phyloP scores from a whole-genome alignment of 2,113 vertebrate genomes.

The Lasiurus cinereus region DNA sequence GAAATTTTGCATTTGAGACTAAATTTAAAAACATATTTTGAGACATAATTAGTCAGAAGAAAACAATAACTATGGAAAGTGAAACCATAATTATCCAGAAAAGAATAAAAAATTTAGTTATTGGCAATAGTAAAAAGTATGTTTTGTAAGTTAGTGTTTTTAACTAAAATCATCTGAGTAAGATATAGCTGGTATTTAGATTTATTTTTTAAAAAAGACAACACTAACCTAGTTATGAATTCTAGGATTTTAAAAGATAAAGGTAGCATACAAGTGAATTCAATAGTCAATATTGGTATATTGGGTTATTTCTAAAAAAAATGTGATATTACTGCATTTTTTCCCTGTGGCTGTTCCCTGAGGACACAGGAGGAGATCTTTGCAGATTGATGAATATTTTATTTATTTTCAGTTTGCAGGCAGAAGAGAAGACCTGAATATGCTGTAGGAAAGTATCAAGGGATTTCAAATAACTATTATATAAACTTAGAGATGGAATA shows the following conservation, averaged over 20 bases:
- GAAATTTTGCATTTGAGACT: background rate
- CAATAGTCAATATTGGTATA: slow-evolving; percentile 32
- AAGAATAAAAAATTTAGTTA: background rate
- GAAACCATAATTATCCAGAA: background rate
- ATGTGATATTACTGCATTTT: slow-evolving; percentile 43
- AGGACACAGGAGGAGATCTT: slow-evolving; percentile 13
- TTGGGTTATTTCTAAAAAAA: slow-evolving; percentile 42
- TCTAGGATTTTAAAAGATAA: slow-evolving; percentile 22
- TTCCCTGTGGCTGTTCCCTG: slow-evolving; percentile 21
- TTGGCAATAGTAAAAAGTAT: background rate
- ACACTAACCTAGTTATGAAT: slow-evolving; percentile 11
- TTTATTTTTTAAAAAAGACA: background rate
- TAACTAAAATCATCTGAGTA: background rate
- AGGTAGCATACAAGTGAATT: slow-evolving; percentile 31
- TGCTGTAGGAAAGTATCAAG: background rate
- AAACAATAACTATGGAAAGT: background rate
- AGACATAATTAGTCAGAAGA: background rate
- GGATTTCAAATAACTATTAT: slow-evolving; percentile 15
- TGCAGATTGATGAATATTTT: slow-evolving; percentile 71
- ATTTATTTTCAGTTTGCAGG: slow-evolving; percentile 68
- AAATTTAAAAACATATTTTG: background rate
- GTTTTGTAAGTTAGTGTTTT: background rate
- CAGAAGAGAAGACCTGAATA: background rate
- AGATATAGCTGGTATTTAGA: background rate
- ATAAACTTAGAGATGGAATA: slow-evolving; percentile 10